phyloP scores from a whole-genome alignment of 2,888 invertebrate species.

The Drosophila differens region DNA sequence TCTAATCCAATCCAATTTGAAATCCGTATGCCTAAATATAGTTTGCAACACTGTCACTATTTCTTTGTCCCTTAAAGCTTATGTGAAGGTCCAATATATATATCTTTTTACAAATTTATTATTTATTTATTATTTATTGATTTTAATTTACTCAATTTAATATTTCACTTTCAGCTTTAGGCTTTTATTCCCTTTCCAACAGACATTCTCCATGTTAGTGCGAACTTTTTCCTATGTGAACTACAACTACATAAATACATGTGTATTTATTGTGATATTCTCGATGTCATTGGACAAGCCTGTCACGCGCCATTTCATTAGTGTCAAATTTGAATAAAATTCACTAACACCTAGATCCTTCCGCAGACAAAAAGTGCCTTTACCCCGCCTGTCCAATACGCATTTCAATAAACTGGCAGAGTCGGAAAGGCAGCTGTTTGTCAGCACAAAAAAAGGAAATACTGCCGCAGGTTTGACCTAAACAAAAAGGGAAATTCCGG shows the following conservation, averaged over 20 bases:
- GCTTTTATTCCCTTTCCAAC: not conserved
- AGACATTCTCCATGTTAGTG: not conserved
- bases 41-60: not conserved
- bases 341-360: conserved; percentile 66
- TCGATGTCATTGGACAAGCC: conserved; percentile 33
- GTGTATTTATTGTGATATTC: conserved; percentile 16
- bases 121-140: not conserved
- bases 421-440: conserved; percentile 53
- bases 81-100: not conserved
- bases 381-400: not conserved
- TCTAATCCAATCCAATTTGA: not conserved
- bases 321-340: conserved; percentile 79
- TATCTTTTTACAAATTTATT: not conserved
- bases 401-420: conserved; percentile 58
- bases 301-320: conserved; percentile 75
- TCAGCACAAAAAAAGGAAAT: conserved; percentile 63
- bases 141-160: not conserved
- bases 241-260: not conserved
- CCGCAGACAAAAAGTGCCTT: conserved; percentile 3
- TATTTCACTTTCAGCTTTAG: not conserved
- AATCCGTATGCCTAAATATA: not conserved
- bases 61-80: not conserved
- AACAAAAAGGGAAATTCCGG: conserved; percentile 36
- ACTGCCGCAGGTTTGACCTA: conserved; percentile 58
- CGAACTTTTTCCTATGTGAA: not conserved